phyloP scores from a whole-genome alignment of 2,113 vertebrate genomes.

The Picathartes gymnocephalus region DNA sequence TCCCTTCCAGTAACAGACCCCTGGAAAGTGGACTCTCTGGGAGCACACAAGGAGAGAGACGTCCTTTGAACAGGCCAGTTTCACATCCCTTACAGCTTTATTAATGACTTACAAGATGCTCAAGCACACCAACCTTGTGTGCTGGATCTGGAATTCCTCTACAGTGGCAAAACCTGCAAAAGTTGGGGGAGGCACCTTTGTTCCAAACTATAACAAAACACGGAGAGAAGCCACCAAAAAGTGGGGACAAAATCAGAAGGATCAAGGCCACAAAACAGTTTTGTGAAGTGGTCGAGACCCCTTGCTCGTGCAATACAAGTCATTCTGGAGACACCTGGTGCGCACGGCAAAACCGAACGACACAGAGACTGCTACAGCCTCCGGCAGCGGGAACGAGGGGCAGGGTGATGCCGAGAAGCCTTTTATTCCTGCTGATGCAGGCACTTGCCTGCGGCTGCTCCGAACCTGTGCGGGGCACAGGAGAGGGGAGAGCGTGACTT shows the following conservation, averaged over 20 bases:
- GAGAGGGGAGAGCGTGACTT: accelerated
- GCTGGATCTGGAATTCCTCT: neutral
- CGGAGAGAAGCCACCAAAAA: neutral
- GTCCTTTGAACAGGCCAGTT: neutral
- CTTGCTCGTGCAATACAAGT: no score
- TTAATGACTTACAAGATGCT: neutral
- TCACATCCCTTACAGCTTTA: neutral
- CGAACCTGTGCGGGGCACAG: accelerated
- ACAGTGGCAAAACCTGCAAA: neutral
- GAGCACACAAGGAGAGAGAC: neutral
- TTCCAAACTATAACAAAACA: neutral
- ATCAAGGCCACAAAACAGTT: neutral
- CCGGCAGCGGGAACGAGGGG: neutral
- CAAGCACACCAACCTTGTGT: neutral
- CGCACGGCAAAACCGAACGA: neutral
- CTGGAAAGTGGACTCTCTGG: neutral
- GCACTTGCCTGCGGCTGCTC: neutral
- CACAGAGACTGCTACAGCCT: neutral
- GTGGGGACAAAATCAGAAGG: accelerated
- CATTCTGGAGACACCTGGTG: neutral
- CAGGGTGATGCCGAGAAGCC: accelerated
- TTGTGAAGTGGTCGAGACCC: neutral
- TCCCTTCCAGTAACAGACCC: neutral
- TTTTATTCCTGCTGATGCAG: accelerated
- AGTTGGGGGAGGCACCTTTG: neutral